These are phyloP conservation scores for Zenarchopterus dispar DNA, from an alignment of 2,797 vertebrate genomes.

Conservation along the genomic window DNA sequence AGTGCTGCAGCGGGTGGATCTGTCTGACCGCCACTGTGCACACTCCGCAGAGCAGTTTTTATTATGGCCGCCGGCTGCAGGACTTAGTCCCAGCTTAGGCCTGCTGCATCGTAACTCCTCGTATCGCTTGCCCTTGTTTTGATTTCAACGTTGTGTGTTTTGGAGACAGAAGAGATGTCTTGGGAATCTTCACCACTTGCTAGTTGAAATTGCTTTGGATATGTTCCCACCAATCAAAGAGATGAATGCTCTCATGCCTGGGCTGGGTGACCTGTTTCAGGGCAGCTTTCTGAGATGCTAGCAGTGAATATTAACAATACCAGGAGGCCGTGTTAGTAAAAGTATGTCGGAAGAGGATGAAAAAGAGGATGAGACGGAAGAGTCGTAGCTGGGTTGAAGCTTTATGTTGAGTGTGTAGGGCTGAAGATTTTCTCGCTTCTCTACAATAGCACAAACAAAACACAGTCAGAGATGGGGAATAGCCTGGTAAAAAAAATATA, in stretches of 20 bases:
- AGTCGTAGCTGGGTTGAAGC: conserved; percentile 18
- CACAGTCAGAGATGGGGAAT: conserved; percentile 71
- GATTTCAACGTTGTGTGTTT: conserved; percentile 80
- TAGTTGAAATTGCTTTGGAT: conserved; percentile 81
- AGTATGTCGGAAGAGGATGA: conserved; percentile 42
- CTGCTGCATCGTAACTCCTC: conserved; percentile 63
- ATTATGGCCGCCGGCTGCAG: conserved; percentile 75
- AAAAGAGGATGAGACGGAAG: conserved; percentile 37
- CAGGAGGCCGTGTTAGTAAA: conserved; percentile 52
- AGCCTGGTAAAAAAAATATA: conserved; percentile 69
- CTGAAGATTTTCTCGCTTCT: conserved; percentile 64
- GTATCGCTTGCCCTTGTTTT: conserved; percentile 68
- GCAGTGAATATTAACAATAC: conserved; percentile 55
- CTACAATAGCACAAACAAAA: conserved; percentile 77
- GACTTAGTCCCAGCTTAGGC: conserved; percentile 74
- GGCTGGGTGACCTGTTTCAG: conserved; percentile 57
- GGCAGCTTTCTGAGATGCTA: conserved; percentile 39
- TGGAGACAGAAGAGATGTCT: conserved; percentile 80
- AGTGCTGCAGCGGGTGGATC: conserved; percentile 70
- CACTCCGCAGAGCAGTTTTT: conserved; percentile 73
- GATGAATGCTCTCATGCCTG: conserved; percentile 62
- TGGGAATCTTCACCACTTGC: conserved; percentile 77
- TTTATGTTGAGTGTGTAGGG: conserved; percentile 52
- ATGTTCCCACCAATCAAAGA: conserved; percentile 67
- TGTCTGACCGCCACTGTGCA: conserved; percentile 76